Base-by-base conservation (phyloP, 64 coral and sea anemone species). In the Actinia tenebrosa region DNA sequence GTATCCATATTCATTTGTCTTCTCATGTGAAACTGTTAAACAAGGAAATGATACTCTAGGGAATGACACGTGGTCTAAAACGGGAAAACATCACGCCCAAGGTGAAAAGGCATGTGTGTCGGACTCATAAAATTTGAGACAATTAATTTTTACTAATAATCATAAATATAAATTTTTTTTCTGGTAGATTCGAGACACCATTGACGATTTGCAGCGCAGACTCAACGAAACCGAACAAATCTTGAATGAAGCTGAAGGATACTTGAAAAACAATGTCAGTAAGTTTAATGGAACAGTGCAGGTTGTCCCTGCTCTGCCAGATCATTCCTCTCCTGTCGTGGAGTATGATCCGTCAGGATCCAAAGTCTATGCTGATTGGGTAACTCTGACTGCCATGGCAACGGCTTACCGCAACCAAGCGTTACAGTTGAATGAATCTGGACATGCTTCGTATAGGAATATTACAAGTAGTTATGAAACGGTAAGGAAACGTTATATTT, bases 241-340 rank as follows among this genome's bases (percentile, higher is more conserved):
- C 14, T 54, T 96, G 6, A 44, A 55, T 19, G 94, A 96, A 26
- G 88, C 94, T 0, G 43, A 90, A 68, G 27, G 30, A 5, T 96
- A 96, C 72, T 80, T 96, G 16, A 62, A 52, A 19, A 84, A 86
- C 47, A 69, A 78, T 11, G 88, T 88, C 42, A 42, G 30, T 10
- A 88, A 85, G 78, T 96, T 93, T n/a, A 96, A 93, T 59, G 94
- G 94, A 14, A 93, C 91, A 45, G 81, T 96, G 30, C 79, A 84
- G 61, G 86, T 93, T 19, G 26, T 53, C 19, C 91, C 88, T 0
- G 10, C 69, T 42, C 79, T 44, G n/a, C 58, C 18, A 43, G 89
- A 87, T 43, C 79, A 83, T 9, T 89, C 94, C 14, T 59, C 60
- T 22, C 94, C 94, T 30, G 87, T 71, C 11, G 93, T 95, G 19